These are phyloP conservation scores for Lumbricus terrestris DNA, from an alignment of 2,888 invertebrate species.

Conservation along the genomic window DNA sequence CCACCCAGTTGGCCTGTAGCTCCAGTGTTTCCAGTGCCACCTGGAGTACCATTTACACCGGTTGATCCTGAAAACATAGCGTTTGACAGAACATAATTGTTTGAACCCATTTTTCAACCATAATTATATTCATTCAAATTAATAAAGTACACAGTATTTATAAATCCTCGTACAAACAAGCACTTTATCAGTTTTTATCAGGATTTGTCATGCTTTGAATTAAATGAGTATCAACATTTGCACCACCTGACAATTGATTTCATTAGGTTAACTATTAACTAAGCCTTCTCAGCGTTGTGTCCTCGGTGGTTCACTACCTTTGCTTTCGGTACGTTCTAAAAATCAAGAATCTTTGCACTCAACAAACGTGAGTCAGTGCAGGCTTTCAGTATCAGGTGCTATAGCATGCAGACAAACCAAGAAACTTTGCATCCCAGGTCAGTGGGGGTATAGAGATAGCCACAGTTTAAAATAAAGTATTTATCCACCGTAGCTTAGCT, in stretches of 20 bases:
- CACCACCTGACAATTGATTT: too few species aligned
- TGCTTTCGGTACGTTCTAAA: too few species aligned
- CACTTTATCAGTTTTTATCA: background rate
- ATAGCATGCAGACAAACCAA: background rate
- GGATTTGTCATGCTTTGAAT: background rate
- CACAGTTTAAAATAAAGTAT: too few species aligned
- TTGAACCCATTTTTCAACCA: background rate
- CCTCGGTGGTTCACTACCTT: too few species aligned
- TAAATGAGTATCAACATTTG: background rate
- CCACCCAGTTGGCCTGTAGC: background rate
- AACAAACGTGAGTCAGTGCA: background rate
- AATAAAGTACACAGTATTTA: background rate
- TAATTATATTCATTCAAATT: background rate
- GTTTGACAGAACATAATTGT: background rate
- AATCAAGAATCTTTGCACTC: too few species aligned
- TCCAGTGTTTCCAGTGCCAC: background rate
- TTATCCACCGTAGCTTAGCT: too few species aligned
- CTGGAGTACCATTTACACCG: background rate
- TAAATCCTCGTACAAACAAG: background rate
- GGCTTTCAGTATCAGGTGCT: background rate
- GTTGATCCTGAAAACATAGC: background rate
- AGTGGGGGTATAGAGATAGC: too few species aligned
- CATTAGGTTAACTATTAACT: too few species aligned
- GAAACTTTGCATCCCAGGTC: background rate
- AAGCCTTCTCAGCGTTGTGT: too few species aligned